phyloP scores from a whole-genome alignment of 2,888 invertebrate species.

The Uloborus plumipes region DNA sequence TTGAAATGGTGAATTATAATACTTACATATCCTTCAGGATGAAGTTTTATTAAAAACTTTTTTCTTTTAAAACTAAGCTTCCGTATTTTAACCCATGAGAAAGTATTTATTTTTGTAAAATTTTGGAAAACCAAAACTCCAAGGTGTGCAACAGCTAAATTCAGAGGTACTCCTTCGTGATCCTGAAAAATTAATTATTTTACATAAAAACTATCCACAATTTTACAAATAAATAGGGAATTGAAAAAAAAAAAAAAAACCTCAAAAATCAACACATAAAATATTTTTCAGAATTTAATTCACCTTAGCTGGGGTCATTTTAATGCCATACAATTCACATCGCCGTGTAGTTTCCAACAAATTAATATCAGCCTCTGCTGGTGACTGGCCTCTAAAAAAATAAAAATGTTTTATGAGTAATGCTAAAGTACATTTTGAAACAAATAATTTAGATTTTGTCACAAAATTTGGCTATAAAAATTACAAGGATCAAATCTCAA shows the following conservation, averaged over 20 bases:
- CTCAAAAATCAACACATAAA: neutral
- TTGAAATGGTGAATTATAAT: neutral
- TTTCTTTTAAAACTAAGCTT: constrained; percentile 99
- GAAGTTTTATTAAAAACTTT: constrained; percentile 95
- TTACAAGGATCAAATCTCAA: too few species aligned
- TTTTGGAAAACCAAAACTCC: constrained; percentile 98
- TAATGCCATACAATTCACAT: constrained; percentile 97
- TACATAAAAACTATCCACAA: too few species aligned
- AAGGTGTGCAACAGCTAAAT: constrained; percentile 97
- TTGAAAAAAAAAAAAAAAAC: neutral
- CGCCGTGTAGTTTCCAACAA: constrained; percentile 96
- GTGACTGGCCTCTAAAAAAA: constrained; percentile 87
- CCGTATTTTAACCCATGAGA: constrained; percentile 99
- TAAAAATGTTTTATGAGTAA: neutral
- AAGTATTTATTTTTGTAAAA: constrained; percentile 96
- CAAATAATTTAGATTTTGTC: neutral
- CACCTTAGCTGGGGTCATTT: constrained; percentile 92
- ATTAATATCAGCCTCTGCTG: constrained; percentile 97
- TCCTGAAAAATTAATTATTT: constrained; percentile 75
- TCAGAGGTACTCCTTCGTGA: constrained; percentile 93
- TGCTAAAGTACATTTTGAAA: neutral
- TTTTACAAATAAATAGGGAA: neutral
- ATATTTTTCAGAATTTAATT: neutral
- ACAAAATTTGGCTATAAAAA: too few species aligned
- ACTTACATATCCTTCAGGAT: constrained; percentile 81